Percentiles rank a stretch among this genome's conserved stretches.
Evolutionary conservation across 2,797 vertebrate genomes (phyloP).

Genomic region (Acanthornis magna): DNA sequence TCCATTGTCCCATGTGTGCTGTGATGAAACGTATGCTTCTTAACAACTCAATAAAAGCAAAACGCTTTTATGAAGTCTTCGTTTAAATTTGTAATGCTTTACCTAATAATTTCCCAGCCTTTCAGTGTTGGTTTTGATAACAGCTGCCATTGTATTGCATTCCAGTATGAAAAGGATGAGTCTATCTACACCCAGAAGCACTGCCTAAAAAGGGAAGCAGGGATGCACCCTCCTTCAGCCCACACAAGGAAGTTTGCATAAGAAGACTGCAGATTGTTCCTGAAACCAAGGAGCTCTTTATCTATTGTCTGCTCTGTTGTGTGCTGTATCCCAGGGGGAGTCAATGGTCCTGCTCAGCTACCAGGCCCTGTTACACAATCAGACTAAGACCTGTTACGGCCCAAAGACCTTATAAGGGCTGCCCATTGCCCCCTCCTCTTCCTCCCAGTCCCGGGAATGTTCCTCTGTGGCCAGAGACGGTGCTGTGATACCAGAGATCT

Average conservation of each 20-base stretch:
- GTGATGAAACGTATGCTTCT: not conserved
- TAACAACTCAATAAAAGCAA: not conserved
- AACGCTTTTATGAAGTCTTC: not conserved
- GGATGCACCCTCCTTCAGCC: not conserved
- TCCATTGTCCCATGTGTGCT: not conserved
- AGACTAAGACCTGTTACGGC: not conserved
- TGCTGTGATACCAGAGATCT: not conserved
- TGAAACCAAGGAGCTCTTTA: not conserved
- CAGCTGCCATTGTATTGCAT: not conserved
- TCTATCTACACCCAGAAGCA: not conserved
- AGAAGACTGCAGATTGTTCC: not conserved
- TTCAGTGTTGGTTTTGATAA: not conserved
- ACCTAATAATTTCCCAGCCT: not conserved
- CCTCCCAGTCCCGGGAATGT: not conserved
- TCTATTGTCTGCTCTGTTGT: not conserved
- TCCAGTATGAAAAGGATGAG: not conserved
- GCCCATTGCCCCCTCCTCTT: not conserved
- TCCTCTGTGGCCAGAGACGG: not conserved
- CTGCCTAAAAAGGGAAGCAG: not conserved
- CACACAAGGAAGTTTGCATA: not conserved
- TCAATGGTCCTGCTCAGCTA: not conserved
- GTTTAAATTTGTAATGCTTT: not conserved
- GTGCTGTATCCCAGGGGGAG: fast-evolving
- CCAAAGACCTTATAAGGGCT: not conserved
- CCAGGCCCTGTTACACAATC: not conserved